phyloP scores from a whole-genome alignment of 2,113 vertebrate species.

The Peromyscus leucopus region DNA sequence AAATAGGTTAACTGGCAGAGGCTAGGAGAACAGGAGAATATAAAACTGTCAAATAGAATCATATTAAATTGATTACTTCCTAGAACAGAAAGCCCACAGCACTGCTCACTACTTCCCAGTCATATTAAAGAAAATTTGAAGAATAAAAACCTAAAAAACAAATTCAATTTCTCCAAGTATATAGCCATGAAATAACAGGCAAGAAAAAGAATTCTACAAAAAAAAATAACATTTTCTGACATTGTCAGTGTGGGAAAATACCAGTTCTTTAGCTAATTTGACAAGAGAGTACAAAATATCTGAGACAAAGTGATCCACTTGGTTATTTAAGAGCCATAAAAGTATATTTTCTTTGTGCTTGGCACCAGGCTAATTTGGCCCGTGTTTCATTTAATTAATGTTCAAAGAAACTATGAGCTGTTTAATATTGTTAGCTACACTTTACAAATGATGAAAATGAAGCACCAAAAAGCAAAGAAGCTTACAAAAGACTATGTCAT shows the following conservation, averaged over 20 bases:
- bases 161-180: not conserved
- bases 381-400: conserved; percentile 53
- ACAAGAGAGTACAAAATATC: conserved; percentile 44
- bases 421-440: conserved; percentile 15
- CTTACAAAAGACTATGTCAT: not conserved
- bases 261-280: conserved; percentile 53
- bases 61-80: conserved; percentile 79
- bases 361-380: not conserved
- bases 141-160: conserved; percentile 47
- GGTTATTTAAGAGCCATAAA: conserved; percentile 37
- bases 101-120: conserved; percentile 60
- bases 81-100: conserved; percentile 67
- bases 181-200: conserved; percentile 57
- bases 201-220: conserved; percentile 22
- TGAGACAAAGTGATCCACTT: conserved; percentile 42
- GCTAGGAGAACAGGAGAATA: conserved; percentile 67
- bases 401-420: not conserved
- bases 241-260: not conserved
- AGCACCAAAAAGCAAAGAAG: conserved; percentile 22
- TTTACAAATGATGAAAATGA: conserved; percentile 54
- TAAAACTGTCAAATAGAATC: conserved; percentile 79
- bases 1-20: conserved; percentile 77
- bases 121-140: conserved; percentile 67
- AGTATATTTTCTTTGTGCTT: not conserved
- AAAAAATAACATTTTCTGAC: not conserved